phyloP scores from a whole-genome alignment of 2,888 invertebrate species.

The Sarcophaga carnaria region DNA sequence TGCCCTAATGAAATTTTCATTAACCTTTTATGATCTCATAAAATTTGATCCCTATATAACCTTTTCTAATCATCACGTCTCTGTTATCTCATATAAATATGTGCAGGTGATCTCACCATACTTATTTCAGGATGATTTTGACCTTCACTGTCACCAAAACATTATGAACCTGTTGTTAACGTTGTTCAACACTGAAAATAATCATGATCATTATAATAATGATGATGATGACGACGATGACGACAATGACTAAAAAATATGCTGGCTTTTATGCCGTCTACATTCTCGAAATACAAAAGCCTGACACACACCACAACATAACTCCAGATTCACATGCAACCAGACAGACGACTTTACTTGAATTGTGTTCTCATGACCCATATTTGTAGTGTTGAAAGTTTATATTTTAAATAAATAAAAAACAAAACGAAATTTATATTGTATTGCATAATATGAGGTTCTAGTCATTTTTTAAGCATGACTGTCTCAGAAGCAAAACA shows the following conservation, averaged over 20 bases:
- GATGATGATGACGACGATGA: slow-evolving; percentile 9
- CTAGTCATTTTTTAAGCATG: no score
- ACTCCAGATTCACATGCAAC: not conserved
- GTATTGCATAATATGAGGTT: no score
- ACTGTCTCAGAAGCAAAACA: no score
- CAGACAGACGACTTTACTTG: slow-evolving; percentile 25
- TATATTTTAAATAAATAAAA: not conserved
- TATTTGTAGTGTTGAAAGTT: slow-evolving; percentile 44
- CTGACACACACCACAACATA: not conserved
- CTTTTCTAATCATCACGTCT: not conserved
- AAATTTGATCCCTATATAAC: not conserved
- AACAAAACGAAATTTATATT: not conserved
- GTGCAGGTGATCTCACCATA: slow-evolving; percentile 40
- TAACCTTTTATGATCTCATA: no score
- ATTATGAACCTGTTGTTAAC: slow-evolving; percentile 64
- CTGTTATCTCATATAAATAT: slow-evolving; percentile 13
- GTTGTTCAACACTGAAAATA: not conserved
- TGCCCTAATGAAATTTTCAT: no score
- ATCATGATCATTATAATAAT: slow-evolving; percentile 14
- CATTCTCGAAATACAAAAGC: not conserved
- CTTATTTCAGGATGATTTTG: slow-evolving; percentile 52
- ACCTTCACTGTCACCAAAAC: slow-evolving; percentile 58
- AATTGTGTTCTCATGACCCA: slow-evolving; percentile 68
- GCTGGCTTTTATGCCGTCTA: slow-evolving; percentile 55
- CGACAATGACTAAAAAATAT: slow-evolving; percentile 24